These are phyloP conservation scores for Neosalanx taihuensis DNA, from an alignment of 2,797 vertebrate genomes.

Conservation along the genomic window DNA sequence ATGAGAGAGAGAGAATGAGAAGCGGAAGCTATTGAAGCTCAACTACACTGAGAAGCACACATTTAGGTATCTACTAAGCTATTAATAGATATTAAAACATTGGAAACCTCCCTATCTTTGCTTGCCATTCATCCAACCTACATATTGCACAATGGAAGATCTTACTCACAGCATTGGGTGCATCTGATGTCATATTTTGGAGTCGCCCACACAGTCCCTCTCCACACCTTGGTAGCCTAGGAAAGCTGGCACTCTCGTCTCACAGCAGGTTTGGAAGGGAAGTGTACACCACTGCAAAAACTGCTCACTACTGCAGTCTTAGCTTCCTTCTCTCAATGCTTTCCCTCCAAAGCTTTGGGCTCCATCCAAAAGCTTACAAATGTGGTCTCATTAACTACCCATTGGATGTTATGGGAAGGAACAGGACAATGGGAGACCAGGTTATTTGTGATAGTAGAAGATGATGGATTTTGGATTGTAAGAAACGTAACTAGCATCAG, in stretches of 20 bases:
- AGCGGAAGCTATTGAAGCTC: no score
- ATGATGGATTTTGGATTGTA: no score
- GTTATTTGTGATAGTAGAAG: no score
- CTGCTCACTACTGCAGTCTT: slow-evolving; percentile 62
- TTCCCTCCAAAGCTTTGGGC: neutral
- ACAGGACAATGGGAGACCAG: no score
- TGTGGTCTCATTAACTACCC: neutral
- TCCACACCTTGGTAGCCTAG: slow-evolving; percentile 24
- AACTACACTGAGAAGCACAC: neutral
- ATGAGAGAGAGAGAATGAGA: neutral
- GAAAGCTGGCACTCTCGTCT: slow-evolving; percentile 30
- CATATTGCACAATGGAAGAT: neutral
- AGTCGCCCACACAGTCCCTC: slow-evolving; percentile 16
- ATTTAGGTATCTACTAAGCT: neutral
- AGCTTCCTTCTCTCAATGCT: neutral
- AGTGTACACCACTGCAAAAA: slow-evolving; percentile 57
- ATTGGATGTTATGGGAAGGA: neutral
- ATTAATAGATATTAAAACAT: neutral
- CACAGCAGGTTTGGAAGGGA: slow-evolving; percentile 43
- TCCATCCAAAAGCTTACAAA: neutral
- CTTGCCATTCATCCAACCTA: neutral
- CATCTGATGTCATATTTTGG: neutral
- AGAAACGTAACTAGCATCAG: no score
- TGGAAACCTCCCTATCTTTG: neutral
- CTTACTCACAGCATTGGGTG: neutral